phyloP scores from a whole-genome alignment of 2,797 vertebrate species.

The Oryzias sinensis region DNA sequence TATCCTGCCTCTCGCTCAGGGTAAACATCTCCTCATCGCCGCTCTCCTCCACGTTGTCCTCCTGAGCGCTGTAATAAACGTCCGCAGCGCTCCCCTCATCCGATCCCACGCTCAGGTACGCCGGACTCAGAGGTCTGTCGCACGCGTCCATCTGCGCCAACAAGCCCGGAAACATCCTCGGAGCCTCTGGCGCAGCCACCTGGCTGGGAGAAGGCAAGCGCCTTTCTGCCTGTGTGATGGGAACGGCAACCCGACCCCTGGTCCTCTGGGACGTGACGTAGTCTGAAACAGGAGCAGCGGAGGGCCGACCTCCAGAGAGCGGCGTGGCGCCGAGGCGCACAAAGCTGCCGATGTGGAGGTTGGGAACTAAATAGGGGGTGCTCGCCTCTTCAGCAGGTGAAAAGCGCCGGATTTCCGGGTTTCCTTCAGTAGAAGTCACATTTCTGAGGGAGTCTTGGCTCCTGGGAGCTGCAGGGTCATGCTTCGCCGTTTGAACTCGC shows the following conservation, averaged over 20 bases:
- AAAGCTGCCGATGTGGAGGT: too few species aligned
- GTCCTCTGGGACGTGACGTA: slow-evolving; percentile 36
- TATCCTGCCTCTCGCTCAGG: neutral
- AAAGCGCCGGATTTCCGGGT: too few species aligned
- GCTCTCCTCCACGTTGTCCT: slow-evolving; percentile 44
- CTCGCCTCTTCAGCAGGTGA: too few species aligned
- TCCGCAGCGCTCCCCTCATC: slow-evolving; percentile 59
- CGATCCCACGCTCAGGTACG: slow-evolving; percentile 60
- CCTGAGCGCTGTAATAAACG: slow-evolving; percentile 66
- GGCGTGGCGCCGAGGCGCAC: too few species aligned
- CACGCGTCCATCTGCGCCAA: neutral
- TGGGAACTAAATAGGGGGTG: too few species aligned
- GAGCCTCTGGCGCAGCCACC: neutral
- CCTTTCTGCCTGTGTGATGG: too few species aligned
- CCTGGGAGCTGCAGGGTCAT: too few species aligned
- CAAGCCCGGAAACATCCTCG: neutral
- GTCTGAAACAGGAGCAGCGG: slow-evolving; percentile 29
- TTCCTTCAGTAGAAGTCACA: too few species aligned
- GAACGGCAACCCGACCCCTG: slow-evolving; percentile 45
- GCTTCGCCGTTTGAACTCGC: too few species aligned
- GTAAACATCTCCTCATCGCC: slow-evolving; percentile 25
- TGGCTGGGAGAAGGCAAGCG: too few species aligned
- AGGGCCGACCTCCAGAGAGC: too few species aligned
- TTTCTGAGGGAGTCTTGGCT: too few species aligned
- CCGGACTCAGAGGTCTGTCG: slow-evolving; percentile 29